phyloP scores from a whole-genome alignment of 2,113 vertebrate species.

The Entomyzon cyanotis region DNA sequence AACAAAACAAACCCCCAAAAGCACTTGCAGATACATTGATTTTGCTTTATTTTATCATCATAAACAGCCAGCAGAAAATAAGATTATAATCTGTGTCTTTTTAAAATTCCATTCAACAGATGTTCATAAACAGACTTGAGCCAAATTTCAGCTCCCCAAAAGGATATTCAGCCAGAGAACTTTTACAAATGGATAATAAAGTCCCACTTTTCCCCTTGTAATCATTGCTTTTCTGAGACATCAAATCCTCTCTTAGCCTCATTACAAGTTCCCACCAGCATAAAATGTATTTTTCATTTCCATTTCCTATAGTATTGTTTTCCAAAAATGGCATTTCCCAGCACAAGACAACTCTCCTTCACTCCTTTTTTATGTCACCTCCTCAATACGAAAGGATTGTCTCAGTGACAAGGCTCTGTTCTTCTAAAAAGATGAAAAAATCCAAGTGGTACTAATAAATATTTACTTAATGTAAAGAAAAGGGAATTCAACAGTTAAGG shows the following conservation, averaged over 20 bases:
- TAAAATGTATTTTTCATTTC: constrained; percentile 49
- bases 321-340: constrained; percentile 34
- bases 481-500: constrained; percentile 9
- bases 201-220: not conserved
- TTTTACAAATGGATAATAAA: constrained; percentile 55
- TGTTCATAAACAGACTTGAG: constrained; percentile 33
- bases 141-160: constrained; percentile 60
- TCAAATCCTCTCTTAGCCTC: constrained; percentile 60
- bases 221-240: constrained; percentile 50
- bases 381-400: not conserved
- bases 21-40: not conserved
- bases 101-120: constrained; percentile 62
- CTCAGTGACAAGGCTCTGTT: not conserved
- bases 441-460: constrained; percentile 20
- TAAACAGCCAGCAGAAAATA: constrained; percentile 28
- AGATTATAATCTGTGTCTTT: constrained; percentile 56
- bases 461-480: constrained; percentile 33
- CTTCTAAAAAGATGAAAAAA: not conserved
- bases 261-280: constrained; percentile 59
- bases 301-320: constrained; percentile 52
- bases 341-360: constrained; percentile 2
- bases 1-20: not conserved
- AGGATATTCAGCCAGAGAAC: constrained; percentile 43
- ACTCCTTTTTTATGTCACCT: constrained; percentile 7
- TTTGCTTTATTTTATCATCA: not conserved